Conservation (phyloP, 2,797 vertebrate genomes). For the Falco naumanni region DNA sequence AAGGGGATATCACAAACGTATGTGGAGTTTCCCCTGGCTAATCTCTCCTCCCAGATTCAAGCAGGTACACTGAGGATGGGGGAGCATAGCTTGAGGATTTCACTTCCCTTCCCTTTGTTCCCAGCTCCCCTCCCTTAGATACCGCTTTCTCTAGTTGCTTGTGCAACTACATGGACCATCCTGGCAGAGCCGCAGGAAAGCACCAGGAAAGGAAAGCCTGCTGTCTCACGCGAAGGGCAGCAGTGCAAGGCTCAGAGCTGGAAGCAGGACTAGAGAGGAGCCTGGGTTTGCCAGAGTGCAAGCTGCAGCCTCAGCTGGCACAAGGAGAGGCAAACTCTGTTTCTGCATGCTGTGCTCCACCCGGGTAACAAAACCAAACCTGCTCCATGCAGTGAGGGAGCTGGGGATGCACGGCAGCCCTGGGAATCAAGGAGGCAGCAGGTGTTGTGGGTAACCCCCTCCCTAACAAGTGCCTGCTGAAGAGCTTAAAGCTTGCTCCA, state of each 20-base stretch:
- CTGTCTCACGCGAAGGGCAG: accelerated
- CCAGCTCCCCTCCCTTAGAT: background rate
- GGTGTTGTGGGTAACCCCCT: background rate
- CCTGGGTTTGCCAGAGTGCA: background rate
- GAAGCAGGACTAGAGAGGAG: background rate
- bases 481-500: background rate
- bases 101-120: background rate
- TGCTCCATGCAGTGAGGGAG: accelerated
- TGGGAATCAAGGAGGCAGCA: background rate
- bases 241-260: background rate
- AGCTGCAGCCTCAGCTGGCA: background rate
- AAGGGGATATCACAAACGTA: background rate
- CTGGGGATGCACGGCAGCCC: background rate
- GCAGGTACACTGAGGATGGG: background rate
- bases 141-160: background rate
- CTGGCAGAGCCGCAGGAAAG: background rate
- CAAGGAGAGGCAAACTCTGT: background rate
- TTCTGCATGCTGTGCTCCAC: background rate
- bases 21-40: background rate
- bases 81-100: background rate
- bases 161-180: background rate
- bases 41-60: background rate
- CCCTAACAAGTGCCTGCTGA: background rate
- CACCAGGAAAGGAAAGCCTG: background rate
- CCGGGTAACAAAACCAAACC: background rate